Conservation (phyloP, 2,113 vertebrate genomes). For the Pomatorhinus ruficollis region DNA sequence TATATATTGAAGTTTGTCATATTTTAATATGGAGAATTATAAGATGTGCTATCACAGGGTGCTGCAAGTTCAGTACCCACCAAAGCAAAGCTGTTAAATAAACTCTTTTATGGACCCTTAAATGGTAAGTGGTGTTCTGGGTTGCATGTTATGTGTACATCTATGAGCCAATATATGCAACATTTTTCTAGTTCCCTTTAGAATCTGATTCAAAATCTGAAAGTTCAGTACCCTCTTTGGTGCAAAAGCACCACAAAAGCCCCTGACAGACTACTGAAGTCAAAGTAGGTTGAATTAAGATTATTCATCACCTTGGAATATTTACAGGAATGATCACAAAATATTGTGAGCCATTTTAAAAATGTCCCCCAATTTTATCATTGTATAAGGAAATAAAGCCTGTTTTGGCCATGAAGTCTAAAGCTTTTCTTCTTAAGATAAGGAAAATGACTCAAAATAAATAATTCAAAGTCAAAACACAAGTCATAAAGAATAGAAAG, state of each 20-base stretch:
- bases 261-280: constrained; percentile 3
- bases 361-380: neutral
- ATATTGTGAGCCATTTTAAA: neutral
- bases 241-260: constrained; percentile 60
- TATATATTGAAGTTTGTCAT: neutral
- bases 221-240: constrained; percentile 54
- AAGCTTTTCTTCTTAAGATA: neutral
- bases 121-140: constrained; percentile 60
- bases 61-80: neutral
- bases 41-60: neutral
- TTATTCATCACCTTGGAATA: constrained; percentile 46
- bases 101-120: constrained; percentile 64
- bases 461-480: neutral
- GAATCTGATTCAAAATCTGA: constrained; percentile 53
- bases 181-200: constrained; percentile 27
- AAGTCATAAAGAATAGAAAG: neutral
- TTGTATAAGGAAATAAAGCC: constrained; percentile 19
- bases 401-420: neutral
- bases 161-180: constrained; percentile 55
- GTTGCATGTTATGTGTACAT: constrained; percentile 12
- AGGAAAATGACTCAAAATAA: neutral
- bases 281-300: constrained; percentile 39
- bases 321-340: neutral
- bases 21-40: constrained; percentile 2
- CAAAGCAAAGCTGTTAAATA: constrained; percentile 69